Conservation (phyloP, 2,797 vertebrate species). For the Salarias fasciatus region DNA sequence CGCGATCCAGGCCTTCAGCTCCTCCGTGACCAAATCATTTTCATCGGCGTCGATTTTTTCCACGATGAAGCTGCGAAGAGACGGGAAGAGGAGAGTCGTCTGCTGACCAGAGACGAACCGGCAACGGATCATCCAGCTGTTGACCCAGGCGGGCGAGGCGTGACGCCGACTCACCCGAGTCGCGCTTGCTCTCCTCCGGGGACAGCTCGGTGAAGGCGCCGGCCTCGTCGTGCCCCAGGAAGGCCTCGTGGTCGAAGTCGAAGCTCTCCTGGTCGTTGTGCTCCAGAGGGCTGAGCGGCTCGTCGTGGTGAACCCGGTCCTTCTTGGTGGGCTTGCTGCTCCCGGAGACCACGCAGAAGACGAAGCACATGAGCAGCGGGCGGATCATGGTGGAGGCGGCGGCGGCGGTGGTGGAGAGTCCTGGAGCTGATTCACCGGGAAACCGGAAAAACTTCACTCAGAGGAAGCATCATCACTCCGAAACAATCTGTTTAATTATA, state of each 20-base stretch:
- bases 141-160: too few species aligned
- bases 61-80: constrained; percentile 84
- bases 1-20: constrained; percentile 88
- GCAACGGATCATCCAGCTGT: too few species aligned
- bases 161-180: constrained; percentile 86
- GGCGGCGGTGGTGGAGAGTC: too few species aligned
- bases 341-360: constrained; percentile 79
- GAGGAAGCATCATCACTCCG: too few species aligned
- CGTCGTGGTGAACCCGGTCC: constrained; percentile 88
- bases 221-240: constrained; percentile 90
- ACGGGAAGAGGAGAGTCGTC: not conserved
- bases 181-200: constrained; percentile 92
- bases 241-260: constrained; percentile 94
- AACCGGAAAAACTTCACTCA: too few species aligned
- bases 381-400: constrained; percentile 86
- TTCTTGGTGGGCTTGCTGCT: constrained; percentile 90
- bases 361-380: constrained; percentile 81
- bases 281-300: constrained; percentile 85
- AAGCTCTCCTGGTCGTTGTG: constrained; percentile 88
- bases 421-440: too few species aligned
- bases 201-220: constrained; percentile 90
- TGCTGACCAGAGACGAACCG: too few species aligned
- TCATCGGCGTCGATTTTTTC: constrained; percentile 85
- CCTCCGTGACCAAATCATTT: constrained; percentile 85
- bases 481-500: too few species aligned